Base-by-base conservation (phyloP, 92 coral and sea anemone species). In the Hydrozoanthus gracilis region DNA sequence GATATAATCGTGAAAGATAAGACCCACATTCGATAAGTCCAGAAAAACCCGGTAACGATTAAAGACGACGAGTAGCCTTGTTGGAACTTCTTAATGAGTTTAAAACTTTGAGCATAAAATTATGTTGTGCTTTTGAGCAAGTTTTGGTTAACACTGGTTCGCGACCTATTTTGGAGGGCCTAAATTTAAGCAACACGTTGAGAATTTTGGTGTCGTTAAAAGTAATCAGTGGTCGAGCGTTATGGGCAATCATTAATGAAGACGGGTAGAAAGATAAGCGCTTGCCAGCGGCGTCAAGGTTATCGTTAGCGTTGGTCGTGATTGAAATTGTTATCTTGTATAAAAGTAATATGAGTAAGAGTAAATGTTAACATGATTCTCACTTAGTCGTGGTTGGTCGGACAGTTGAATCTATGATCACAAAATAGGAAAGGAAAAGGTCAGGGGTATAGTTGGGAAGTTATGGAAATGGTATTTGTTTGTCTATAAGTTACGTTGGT, bases 231-330 rank as follows among this genome's bases (percentile, higher is more conserved):
- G 55, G 56, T 3, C 56, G 83, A 0, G 83, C 83, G 8, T 78
- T 78, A 35, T 62, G 83, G 4, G 83, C 83, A 1, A 78, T 54
- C 35, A 78, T 20, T 8, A 78, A 51, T 1, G 83, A 78, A 4
- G 83, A 78, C 4, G 83, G 83, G 10, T 78, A 78, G 15, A 58
- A 78, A 14, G 71, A 58, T 44, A 78, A 47, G 13, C 83, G 83
- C 44, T 78, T 61, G 0, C 83, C 83, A 4, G 71, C 83, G 10
- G 83, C 64, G 51, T 78, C 71, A 1, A 78, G 52, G 15, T 60
- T 78, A 3, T 78, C 83, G 15, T 15, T n/a, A 73, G 39, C 2
- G 39, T 27, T 27, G 39, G 39, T 27, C 39, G 39, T 27, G 39
- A 27, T 27, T 27, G 2, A 27, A 1, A n/a, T 74, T 6, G 20